Evolutionary conservation across 92 coral and sea anemone genomes (phyloP).

Genomic region (Heteractis magnifica): DNA sequence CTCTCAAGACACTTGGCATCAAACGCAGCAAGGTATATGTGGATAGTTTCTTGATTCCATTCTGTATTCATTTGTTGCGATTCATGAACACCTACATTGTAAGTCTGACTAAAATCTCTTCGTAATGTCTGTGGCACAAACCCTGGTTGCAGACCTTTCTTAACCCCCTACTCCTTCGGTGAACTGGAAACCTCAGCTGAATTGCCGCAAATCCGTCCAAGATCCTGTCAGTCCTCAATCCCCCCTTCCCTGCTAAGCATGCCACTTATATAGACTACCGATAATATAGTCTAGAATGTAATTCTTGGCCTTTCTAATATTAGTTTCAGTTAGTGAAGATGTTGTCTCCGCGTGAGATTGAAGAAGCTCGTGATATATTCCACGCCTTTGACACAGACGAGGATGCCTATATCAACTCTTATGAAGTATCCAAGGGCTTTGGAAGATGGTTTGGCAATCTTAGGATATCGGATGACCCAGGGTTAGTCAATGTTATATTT

Average conservation of each 20-base stretch:
- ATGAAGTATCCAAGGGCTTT: conserved; percentile 84
- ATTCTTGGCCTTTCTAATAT: background rate
- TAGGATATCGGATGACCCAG: conserved; percentile 50
- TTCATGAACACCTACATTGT: no score
- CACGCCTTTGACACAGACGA: conserved; percentile 96
- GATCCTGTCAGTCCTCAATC: no score
- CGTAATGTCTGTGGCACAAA: no score
- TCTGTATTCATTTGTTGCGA: background rate
- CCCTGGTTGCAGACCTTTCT: no score
- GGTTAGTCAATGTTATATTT: conserved; percentile 26
- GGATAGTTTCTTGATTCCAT: background rate
- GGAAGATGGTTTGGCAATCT: conserved; percentile 98
- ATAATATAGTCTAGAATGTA: background rate
- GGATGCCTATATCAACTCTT: conserved; percentile 90
- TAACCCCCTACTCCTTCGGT: no score
- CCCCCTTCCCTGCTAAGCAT: background rate
- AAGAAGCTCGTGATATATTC: conserved; percentile 86
- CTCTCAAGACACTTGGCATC: conserved; percentile 61
- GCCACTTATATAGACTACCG: background rate
- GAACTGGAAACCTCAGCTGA: no score
- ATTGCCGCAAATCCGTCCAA: no score
- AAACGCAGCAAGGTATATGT: conserved; percentile 76
- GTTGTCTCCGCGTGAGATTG: conserved; percentile 90
- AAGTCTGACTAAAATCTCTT: no score
- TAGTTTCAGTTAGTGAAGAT: conserved; percentile 81